Conservation (phyloP, 2,888 invertebrate genomes). For the Drosophila longiperda region DNA sequence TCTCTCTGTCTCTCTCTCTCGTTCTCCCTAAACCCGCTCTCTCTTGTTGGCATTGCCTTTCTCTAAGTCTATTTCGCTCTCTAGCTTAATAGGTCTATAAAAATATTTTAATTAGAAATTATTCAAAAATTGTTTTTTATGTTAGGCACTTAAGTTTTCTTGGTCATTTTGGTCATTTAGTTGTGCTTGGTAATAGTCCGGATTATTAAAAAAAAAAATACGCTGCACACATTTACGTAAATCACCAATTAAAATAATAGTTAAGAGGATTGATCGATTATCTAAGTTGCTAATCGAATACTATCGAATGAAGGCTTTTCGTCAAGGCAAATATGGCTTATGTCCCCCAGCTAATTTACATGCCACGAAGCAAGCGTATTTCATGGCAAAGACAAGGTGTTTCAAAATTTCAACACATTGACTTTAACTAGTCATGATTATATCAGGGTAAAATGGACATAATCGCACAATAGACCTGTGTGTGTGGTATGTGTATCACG, state of each 20-base stretch:
- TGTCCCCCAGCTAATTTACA: neutral
- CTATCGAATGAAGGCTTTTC: neutral
- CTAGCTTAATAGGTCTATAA: conserved; percentile 43
- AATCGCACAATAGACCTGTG: conserved; percentile 2
- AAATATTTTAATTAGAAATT: conserved; percentile 75
- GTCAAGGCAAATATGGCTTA: neutral
- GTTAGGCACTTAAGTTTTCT: conserved; percentile 33
- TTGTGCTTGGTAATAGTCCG: conserved; percentile 11
- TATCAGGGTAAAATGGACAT: conserved; percentile 15
- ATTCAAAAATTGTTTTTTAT: conserved; percentile 66
- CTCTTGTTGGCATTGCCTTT: neutral
- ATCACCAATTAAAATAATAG: neutral
- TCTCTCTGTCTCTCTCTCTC: neutral
- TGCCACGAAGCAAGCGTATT: neutral
- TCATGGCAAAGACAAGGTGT: conserved; percentile 2
- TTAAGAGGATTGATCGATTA: conserved; percentile 9
- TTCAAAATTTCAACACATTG: conserved; percentile 1
- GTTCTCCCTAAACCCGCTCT: neutral
- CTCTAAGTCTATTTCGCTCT: conserved; percentile 10
- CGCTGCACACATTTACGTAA: conserved; percentile 5
- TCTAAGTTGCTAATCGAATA: neutral
- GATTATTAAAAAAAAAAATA: neutral
- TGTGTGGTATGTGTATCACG: conserved; percentile 4
- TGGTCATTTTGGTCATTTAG: conserved; percentile 9
- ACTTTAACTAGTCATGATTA: conserved; percentile 4